A percentile compares a stretch with the other conserved stretches of the same genome.
These are phyloP conservation scores for Arrhopalites spinosus DNA, from an alignment of 2,888 invertebrate species.

Conservation along the genomic window DNA sequence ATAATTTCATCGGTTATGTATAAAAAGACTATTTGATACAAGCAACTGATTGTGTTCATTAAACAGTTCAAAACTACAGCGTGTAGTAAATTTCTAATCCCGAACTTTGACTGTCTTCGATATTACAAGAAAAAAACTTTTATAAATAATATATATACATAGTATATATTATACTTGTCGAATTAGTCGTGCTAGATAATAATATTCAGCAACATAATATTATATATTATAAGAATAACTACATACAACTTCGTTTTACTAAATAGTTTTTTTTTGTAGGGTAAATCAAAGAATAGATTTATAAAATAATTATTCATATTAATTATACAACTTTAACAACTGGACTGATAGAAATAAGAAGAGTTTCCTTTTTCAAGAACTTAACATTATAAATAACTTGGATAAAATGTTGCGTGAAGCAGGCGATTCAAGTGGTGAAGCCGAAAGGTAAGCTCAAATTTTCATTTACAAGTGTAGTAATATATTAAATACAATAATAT, in stretches of 20 bases:
- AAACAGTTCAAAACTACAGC: constrained; percentile 32
- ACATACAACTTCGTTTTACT: too few species aligned
- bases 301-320: background rate
- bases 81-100: background rate
- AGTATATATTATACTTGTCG: background rate
- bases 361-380: background rate
- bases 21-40: constrained; percentile 4
- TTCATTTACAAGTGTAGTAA: too few species aligned
- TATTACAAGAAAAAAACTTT: background rate
- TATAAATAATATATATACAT: background rate
- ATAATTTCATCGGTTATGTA: background rate
- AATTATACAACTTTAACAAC: background rate
- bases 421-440: constrained; percentile 31
- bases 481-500: too few species aligned
- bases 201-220: background rate
- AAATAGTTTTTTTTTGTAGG: background rate
- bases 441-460: constrained; percentile 33
- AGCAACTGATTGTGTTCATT: constrained; percentile 41
- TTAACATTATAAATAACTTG: background rate
- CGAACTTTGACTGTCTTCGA: background rate
- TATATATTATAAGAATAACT: background rate
- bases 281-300: background rate
- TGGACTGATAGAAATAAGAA: background rate
- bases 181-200: background rate
- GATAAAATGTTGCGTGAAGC: constrained; percentile 37